Base-by-base conservation (phyloP, 2,113 vertebrate species). In the Amazona guildingii region DNA sequence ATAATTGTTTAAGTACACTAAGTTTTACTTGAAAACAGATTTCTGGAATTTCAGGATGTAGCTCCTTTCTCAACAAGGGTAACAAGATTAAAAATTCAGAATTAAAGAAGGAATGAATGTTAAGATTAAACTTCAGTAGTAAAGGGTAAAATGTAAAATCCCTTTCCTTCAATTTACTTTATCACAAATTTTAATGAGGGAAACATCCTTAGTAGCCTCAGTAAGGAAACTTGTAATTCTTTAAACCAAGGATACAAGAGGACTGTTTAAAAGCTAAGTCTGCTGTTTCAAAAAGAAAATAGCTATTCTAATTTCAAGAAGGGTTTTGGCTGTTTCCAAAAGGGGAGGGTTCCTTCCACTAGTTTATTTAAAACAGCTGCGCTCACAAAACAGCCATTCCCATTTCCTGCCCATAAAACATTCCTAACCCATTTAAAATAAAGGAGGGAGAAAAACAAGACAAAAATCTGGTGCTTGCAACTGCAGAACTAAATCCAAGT, bases 321-420 rank as follows among this genome's bases (percentile, higher is more conserved):
- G 25, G 35, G 5, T 69, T 86, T 44, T 73, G 21, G 41, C 37
- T 0, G 0, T 48, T 80, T 79, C 52, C 6, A 1, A 88, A 66
- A 52, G 10, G 31, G 72, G 28, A 28, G 39, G 77, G 63, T 72
- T 86, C 75, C 51, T 67, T 72, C 21, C 52, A 70, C 24, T 61
- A 59, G 59, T 85, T 92, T 88, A 94, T 95, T 90, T 84, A 92
- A 92, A 95, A 73, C 90, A 91, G 90, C 78, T 95, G 90, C 66
- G 76, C 67, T 91, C 79, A 90, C 51, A 46, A 61, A 86, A 80
- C 35, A 85, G 86, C 41, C 59, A 39, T 92, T 70, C 75, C 83
- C 29, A 82, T 61, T 96, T 96, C 93, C 91, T 93, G 89, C 31
- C 59, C 54, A 27, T 44, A 92, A 93, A 93, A 90, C 66, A 37